phyloP scores from a whole-genome alignment of 2,888 invertebrate genomes.

The Escarpia spicata region DNA sequence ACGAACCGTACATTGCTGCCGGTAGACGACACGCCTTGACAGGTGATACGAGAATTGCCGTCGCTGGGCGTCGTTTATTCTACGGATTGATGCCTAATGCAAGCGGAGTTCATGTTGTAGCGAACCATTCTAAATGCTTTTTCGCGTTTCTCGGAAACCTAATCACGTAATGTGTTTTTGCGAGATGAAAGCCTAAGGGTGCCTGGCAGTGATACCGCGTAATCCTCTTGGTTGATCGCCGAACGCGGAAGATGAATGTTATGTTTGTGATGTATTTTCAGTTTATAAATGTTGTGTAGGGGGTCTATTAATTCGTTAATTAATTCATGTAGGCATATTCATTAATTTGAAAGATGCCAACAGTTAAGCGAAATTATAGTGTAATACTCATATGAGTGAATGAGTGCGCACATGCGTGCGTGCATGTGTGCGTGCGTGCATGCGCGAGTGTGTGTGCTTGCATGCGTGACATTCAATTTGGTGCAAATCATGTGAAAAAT shows the following conservation, averaged over 20 bases:
- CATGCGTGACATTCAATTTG: no score
- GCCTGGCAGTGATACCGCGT: background rate
- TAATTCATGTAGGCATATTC: background rate
- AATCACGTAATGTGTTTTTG: background rate
- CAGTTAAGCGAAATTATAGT: background rate
- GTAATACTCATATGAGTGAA: background rate
- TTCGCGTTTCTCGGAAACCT: conserved; percentile 4
- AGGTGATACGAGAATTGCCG: background rate
- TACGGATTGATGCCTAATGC: background rate
- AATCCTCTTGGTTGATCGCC: background rate
- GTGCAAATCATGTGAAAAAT: no score
- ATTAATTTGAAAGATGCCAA: background rate
- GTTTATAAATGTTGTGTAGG: background rate
- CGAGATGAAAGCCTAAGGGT: background rate
- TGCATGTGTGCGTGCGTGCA: background rate
- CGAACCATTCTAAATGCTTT: background rate
- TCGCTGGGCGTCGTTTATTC: background rate
- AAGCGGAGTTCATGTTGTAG: background rate
- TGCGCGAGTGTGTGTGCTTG: background rate
- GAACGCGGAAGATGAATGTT: background rate
- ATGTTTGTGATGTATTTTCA: background rate
- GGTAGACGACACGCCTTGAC: background rate
- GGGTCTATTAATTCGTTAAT: background rate
- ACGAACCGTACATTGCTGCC: background rate
- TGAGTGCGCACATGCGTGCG: background rate